Evolutionary conservation across 1,140 invertebrate genomes (phyloP), one percentile per base, ranked within the genome.

Genomic region (Drosophila teissieri): DNA sequence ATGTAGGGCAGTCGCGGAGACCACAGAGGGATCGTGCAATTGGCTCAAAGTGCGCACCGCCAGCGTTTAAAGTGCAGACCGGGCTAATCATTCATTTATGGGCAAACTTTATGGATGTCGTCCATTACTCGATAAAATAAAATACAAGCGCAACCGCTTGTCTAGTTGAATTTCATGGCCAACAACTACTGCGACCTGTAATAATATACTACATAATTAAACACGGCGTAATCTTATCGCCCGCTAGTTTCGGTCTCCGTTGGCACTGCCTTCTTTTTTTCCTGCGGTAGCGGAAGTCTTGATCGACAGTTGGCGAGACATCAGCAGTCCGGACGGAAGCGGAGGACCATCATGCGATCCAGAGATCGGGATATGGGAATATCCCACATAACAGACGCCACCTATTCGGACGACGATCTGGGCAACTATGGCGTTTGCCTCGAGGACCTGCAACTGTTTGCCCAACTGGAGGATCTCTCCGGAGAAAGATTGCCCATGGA

Each of bases 1-100:
- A 7, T 11, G n/a, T 6, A 3, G 22, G 22, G 3, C 4, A 24
- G 24, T 6, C 11, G 27, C 22, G 58, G 36, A 19, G 49, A 56
- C 52, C n/a, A 11, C 14, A 7, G 49, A 36, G 36, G 31, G 55
- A 60, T 72, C 37, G 62, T 44, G 55, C 24, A 64, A 69, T 46
- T 69, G 77, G 82, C 70, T 80, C 78, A 85, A 84, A 84, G 81
- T 85, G 51, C 81, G 55, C 39, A 24, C n/a, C 52, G 56, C 53
- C 15, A 61, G 53, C 81, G 80, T 74, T 79, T 75, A 80, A 80
- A 74, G 65, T 68, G 65, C 64, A 80, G 55, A 52, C 37, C 17
- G 14, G 14, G 34, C 63, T 76, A 69, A 77, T 60, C 61, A 64
- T 62, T 58, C 61, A 75, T 85, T 73, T 69, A 69, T 62, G 61